Evolutionary conservation across 2,888 invertebrate genomes (phyloP).

Genomic region (Phymatocera aterrima): DNA sequence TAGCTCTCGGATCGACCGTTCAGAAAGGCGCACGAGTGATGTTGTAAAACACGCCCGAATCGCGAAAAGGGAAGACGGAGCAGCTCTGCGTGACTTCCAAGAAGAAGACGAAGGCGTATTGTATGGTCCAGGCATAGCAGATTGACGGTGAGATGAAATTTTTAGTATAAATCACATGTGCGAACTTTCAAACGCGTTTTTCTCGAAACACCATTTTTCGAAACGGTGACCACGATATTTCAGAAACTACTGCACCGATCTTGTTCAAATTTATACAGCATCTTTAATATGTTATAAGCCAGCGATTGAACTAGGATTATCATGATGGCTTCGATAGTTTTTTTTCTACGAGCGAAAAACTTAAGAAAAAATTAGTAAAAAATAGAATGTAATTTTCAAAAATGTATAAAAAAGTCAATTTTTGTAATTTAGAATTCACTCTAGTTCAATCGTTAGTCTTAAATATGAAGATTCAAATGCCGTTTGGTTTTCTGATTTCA

Average conservation of each 20-base stretch:
- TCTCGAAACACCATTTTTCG: slow-evolving; percentile 21
- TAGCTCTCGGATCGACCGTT: no score
- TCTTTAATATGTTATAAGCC: slow-evolving; percentile 27
- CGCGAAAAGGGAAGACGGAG: background rate
- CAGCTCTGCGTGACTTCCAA: slow-evolving; percentile 26
- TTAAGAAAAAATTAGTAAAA: slow-evolving; percentile 32
- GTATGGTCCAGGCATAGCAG: slow-evolving; percentile 32
- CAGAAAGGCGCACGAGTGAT: no score
- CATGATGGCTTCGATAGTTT: slow-evolving; percentile 35
- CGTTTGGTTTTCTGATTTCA: no score
- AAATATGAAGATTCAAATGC: no score
- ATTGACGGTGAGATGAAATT: slow-evolving; percentile 30
- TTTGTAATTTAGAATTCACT: no score
- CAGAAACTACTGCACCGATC: slow-evolving; percentile 29
- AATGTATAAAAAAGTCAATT: no score
- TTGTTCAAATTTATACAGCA: slow-evolving; percentile 31
- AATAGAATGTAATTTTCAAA: slow-evolving; percentile 5
- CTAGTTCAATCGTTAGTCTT: no score
- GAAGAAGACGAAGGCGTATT: slow-evolving; percentile 26
- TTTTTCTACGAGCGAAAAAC: slow-evolving; percentile 34
- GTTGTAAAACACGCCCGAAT: background rate
- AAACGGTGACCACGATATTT: slow-evolving; percentile 44
- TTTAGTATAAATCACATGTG: slow-evolving; percentile 29
- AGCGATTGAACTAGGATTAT: slow-evolving; percentile 34
- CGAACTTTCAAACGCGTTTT: slow-evolving; percentile 29